Conservation (phyloP, 2,888 invertebrate genomes). For the Acleris laterana region DNA sequence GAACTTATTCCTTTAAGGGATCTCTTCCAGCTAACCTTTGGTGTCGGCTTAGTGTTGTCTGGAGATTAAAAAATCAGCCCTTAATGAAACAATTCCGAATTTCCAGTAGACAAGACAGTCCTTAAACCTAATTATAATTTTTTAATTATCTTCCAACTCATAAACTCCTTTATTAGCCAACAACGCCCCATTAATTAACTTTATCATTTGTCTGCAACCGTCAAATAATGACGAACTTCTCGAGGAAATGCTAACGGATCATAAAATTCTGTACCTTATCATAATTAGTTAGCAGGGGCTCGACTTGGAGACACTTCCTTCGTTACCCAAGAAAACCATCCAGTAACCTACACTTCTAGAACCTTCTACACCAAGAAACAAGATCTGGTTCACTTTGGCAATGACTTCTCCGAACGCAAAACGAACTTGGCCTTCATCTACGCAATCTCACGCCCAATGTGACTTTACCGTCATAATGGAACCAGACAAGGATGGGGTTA, state of each 20-base stretch:
- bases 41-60: too few relatives aligned
- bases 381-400: constrained; percentile 42
- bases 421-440: constrained; percentile 39
- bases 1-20: too few relatives aligned
- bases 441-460: constrained; percentile 79
- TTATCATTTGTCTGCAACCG: constrained; percentile 24
- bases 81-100: too few relatives aligned
- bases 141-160: background rate
- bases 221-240: constrained; percentile 21
- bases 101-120: background rate
- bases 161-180: background rate
- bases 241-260: constrained; percentile 31
- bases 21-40: too few relatives aligned
- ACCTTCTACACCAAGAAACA: constrained; percentile 39
- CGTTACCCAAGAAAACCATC: constrained; percentile 41
- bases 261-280: constrained; percentile 37
- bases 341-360: constrained; percentile 1
- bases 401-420: constrained; percentile 21
- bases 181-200: constrained; percentile 21
- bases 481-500: constrained; percentile 52
- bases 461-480: constrained; percentile 79
- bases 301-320: constrained; percentile 63
- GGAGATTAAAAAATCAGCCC: too few relatives aligned
- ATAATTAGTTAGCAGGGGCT: constrained; percentile 35
- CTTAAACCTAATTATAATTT: background rate